Percentiles rank a stretch among this genome's conserved stretches.
Conservation (phyloP, 2,113 vertebrate genomes). For the Varanus komodoensis region DNA sequence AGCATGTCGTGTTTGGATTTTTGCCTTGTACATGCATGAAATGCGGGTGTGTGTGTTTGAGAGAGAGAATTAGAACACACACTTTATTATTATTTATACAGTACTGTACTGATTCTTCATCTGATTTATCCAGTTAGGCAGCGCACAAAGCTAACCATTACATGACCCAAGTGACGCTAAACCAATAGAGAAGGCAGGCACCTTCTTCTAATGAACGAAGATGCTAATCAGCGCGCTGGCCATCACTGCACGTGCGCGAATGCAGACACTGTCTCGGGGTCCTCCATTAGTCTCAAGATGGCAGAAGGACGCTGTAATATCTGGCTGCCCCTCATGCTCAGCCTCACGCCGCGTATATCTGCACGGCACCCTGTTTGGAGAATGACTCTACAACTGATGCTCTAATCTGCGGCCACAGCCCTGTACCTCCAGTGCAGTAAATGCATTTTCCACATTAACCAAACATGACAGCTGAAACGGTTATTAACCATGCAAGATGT, state of each 20-base stretch:
- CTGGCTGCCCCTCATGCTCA: constrained; percentile 75
- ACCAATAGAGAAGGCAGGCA: constrained; percentile 52
- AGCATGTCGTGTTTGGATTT: constrained; percentile 61
- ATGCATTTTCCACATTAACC: constrained; percentile 92
- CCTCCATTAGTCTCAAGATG: constrained; percentile 73
- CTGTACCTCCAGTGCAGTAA: constrained; percentile 82
- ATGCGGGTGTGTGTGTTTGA: neutral
- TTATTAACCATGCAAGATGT: constrained; percentile 99
- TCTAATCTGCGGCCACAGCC: constrained; percentile 78
- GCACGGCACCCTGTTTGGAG: constrained; percentile 79
- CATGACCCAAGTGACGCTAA: constrained; percentile 22
- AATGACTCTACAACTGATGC: constrained; percentile 83
- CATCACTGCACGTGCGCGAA: constrained; percentile 31
- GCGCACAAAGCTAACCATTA: too few species aligned
- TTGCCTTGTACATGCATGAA: constrained; percentile 52
- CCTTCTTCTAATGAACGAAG: constrained; percentile 47
- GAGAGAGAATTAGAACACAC: neutral
- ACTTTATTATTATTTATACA: neutral
- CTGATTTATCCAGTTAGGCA: neutral
- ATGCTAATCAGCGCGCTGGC: constrained; percentile 45
- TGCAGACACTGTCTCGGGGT: constrained; percentile 47
- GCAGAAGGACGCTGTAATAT: constrained; percentile 74
- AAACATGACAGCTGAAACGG: constrained; percentile 96
- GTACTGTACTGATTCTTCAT: neutral
- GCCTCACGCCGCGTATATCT: constrained; percentile 80